Evolutionary conservation across 92 coral and sea anemone genomes (phyloP), one percentile per base, ranked within the genome.

Genomic region (Epizoanthus stellaris): DNA sequence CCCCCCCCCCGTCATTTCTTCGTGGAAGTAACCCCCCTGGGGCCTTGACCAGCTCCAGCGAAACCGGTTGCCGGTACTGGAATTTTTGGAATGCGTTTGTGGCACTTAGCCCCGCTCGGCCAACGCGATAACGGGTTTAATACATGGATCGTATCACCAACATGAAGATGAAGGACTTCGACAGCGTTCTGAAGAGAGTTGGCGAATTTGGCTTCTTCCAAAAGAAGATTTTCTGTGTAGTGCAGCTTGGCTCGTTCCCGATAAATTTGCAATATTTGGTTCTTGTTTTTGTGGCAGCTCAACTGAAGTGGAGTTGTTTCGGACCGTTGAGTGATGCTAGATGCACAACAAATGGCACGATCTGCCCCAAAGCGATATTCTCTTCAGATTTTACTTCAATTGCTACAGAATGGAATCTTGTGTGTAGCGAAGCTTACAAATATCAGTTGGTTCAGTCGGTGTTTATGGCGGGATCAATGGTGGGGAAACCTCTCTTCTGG

Each of bases 181-280:
- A 94, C 82, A 75, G 88, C 34, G 93, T 91, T 3, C 64, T 94
- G 61, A 47, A 63, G 25, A 89, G 77, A 42, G 83, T 91, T 19
- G 98, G 98, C 56, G 98, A 92, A 87, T 96, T 96, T 72, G 98
- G 98, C 56, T 67, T 72, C 64, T 88, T 87, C 57, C 98, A 96
- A 64, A 88, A 80, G 76, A 91, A 90, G 62, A 65, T 86, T 8
- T 94, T 87, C 52, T 56, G 80, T 52, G 36, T 95, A 3, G 80
- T 93, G n/a, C 91, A 93, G 20, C 67, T 91, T 10, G 64, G 91
- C 61, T 88, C 89, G 34, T 47, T 94, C 49, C 75, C 93, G 3
- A 63, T 82, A 12, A 86, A 76, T 81, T 88, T 81, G 52, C 98
- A 96, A 73, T 89, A 90, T 95, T 87, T 94, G 56, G 71, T 95